phyloP scores from a whole-genome alignment of 2,113 vertebrate genomes.

The Alouatta palliata region DNA sequence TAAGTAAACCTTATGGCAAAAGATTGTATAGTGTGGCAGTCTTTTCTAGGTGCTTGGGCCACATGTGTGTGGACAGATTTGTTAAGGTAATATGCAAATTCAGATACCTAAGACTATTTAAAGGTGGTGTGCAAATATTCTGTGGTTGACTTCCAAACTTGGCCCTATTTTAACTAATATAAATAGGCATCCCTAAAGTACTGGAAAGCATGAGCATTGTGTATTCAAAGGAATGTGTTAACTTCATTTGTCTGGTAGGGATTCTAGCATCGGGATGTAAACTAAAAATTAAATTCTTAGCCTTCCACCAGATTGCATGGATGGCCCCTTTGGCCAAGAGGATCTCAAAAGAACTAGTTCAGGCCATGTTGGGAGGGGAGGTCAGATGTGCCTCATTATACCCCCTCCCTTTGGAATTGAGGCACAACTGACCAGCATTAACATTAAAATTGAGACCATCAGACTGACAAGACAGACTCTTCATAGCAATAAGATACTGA shows the following conservation, averaged over 20 bases:
- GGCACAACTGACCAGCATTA: too few species aligned
- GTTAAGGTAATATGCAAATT: not conserved
- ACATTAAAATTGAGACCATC: too few species aligned
- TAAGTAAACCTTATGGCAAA: not conserved
- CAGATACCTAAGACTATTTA: not conserved
- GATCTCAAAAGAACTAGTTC: too few species aligned
- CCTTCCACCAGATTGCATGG: too few species aligned
- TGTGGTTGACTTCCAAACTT: not conserved
- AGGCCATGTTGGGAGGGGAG: too few species aligned
- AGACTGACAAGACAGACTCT: too few species aligned
- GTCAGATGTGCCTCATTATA: too few species aligned
- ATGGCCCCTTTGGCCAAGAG: too few species aligned
- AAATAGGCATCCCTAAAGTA: not conserved
- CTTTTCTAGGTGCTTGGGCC: not conserved
- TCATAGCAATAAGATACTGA: too few species aligned
- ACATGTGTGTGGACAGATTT: not conserved
- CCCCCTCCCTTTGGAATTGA: too few species aligned
- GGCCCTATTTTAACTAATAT: not conserved
- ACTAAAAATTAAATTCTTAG: too few species aligned
- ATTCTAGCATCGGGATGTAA: too few species aligned
- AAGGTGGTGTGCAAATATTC: not conserved
- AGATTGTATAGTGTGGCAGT: not conserved
- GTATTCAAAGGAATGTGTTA: not conserved
- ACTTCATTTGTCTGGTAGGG: not conserved
- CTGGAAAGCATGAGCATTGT: not conserved